Evolutionary conservation across 2,888 invertebrate genomes (phyloP).

Genomic region (Metallyticus violacea): DNA sequence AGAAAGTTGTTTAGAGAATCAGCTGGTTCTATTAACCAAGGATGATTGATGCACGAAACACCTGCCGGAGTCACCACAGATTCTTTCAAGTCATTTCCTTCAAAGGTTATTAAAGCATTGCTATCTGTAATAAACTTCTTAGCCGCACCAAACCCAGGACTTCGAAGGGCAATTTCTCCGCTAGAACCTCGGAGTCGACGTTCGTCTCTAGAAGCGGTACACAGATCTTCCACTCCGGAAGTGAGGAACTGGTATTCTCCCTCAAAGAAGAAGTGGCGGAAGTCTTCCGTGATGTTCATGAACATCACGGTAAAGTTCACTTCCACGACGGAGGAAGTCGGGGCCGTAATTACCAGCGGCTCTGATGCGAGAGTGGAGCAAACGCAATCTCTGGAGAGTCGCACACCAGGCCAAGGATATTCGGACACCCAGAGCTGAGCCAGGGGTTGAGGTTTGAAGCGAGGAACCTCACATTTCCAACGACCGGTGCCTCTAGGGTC

Average conservation of each 20-base stretch:
- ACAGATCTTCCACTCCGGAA: constrained; percentile 51
- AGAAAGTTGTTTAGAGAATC: constrained; percentile 66
- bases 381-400: constrained; percentile 68
- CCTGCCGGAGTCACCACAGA: background rate
- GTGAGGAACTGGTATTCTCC: constrained; percentile 48
- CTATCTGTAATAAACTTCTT: constrained; percentile 25
- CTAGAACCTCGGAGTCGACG: constrained; percentile 66
- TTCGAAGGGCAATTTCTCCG: constrained; percentile 67
- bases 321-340: constrained; percentile 68
- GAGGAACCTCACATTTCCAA: constrained; percentile 60
- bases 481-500: constrained; percentile 61
- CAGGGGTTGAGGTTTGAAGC: constrained; percentile 52
- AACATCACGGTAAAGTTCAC: constrained; percentile 70
- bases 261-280: constrained; percentile 75
- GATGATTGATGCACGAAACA: constrained; percentile 62
- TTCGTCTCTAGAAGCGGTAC: constrained; percentile 64
- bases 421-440: constrained; percentile 64
- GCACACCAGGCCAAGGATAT: constrained; percentile 66
- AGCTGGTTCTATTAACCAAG: constrained; percentile 76
- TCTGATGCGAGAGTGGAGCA: constrained; percentile 65
- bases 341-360: constrained; percentile 61
- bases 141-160: constrained; percentile 45
- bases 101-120: background rate
- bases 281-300: constrained; percentile 80
- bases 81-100: constrained; percentile 36